Evolutionary conservation across 2,113 vertebrate species (phyloP), one percentile per base, ranked within the genome.

Genomic region (Cricetomys ansorgei): DNA sequence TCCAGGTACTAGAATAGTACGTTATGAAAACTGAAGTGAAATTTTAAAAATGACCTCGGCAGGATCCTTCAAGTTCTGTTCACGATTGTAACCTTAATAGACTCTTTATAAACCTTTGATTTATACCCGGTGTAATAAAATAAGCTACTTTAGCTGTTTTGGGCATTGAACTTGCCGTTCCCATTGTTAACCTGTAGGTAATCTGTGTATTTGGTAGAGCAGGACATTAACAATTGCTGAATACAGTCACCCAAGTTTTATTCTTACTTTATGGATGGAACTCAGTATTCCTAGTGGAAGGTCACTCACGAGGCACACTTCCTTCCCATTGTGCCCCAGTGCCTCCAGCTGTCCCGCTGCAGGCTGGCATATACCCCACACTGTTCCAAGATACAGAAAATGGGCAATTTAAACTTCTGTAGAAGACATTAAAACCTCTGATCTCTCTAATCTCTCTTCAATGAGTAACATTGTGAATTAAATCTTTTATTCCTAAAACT

Each of bases 401-500:
- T 67, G 31, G 64, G 53, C 31, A 53, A 37, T 50, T 91, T 91
- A 92, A 90, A 43, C 86, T 92, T 96, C 88, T 92, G 48, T 96
- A 70, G 34, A 93, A 86, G 87, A 89, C 76, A 67, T 40, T 15
- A 94, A 84, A 88, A 88, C 70, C 55, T 80, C 50, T 76, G 16
- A 4, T 77, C 40, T 80, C 45, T 88, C 23, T 48, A 23, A 84
- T 92, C 37, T 59, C 43, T 96, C 37, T 96, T n/a, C 79, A 57
- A 62, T 86, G 72, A 79, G 16, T 92, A 73, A 70, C 77, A 92
- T 70, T 94, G 84, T 50, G 37, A 96, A 75, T 55, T 85, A 96
- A 92, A 50, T 53, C 15, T 93, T 93, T 91, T 92, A 59, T 45
- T 69, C n/a, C 3, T 79, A 70, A 92, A 96, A 76, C 31, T 81